These are phyloP conservation scores for Mesochorus sp. DNA, from an alignment of 2,888 invertebrate species.

Conservation along the genomic window DNA sequence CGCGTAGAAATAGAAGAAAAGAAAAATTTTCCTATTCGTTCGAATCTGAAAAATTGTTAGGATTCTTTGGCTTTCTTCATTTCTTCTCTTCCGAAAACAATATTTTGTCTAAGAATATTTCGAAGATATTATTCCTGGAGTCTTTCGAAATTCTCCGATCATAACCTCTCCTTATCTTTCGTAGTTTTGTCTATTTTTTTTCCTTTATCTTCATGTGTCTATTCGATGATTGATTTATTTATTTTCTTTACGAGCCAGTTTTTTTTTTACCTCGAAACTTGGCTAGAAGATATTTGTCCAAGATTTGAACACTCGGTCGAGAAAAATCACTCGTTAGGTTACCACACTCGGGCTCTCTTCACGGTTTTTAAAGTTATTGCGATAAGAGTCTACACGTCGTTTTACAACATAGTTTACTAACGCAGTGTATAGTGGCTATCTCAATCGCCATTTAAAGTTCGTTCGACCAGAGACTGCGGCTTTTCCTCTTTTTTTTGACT, in stretches of 20 bases:
- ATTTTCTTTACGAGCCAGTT: too few species aligned
- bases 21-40: neutral
- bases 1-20: neutral
- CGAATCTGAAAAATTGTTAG: neutral
- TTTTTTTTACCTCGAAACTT: too few species aligned
- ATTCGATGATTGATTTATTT: too few species aligned
- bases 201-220: neutral
- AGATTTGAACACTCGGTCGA: neutral
- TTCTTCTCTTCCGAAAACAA: too few species aligned
- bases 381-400: conserved; percentile 40
- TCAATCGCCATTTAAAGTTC: neutral
- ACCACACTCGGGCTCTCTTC: conserved; percentile 49
- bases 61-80: too few species aligned
- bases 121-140: too few species aligned
- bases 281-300: neutral
- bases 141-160: too few species aligned
- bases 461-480: neutral
- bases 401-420: neutral
- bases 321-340: conserved; percentile 29
- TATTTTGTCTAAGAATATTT: too few species aligned
- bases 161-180: too few species aligned
- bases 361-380: conserved; percentile 44
- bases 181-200: too few species aligned
- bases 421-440: conserved; percentile 12
- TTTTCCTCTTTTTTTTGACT: neutral